Percentiles rank a stretch among this genome's conserved stretches.
Evolutionary conservation across 2,797 vertebrate genomes (phyloP).

Genomic region (Philypnodon macrostomus): DNA sequence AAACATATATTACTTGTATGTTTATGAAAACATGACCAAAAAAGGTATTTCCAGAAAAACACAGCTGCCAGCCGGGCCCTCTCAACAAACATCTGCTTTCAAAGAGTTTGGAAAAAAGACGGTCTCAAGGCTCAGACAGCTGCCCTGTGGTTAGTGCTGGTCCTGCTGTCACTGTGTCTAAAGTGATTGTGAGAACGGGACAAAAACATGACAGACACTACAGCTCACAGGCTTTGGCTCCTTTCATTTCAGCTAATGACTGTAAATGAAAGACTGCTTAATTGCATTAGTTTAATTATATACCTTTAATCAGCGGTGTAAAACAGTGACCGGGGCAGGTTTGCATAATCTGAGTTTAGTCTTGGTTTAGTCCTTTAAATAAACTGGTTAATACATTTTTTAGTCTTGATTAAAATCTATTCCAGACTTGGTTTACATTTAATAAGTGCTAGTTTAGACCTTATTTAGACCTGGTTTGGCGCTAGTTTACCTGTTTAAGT

Average conservation of each 20-base stretch:
- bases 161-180: constrained; percentile 3
- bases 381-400: too few relatives aligned
- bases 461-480: too few relatives aligned
- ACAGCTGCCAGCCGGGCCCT: constrained; percentile 16
- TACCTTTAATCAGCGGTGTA: background rate
- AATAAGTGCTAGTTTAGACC: too few relatives aligned
- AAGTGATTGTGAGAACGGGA: constrained; percentile 4
- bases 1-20: constrained; percentile 5
- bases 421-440: too few relatives aligned
- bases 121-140: constrained; percentile 11
- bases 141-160: constrained; percentile 30
- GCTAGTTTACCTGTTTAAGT: too few relatives aligned
- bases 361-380: too few relatives aligned
- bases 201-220: background rate
- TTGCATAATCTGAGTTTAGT: too few relatives aligned
- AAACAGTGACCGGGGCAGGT: too few relatives aligned
- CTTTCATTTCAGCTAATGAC: background rate
- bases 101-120: constrained; percentile 16
- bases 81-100: constrained; percentile 37
- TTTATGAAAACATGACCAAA: constrained; percentile 15
- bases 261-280: background rate
- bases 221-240: background rate
- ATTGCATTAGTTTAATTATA: background rate
- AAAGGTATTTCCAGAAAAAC: constrained; percentile 11
- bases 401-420: too few relatives aligned